Conservation (phyloP, 2,797 vertebrate genomes). For the Phrynocephalus vlangalii region DNA sequence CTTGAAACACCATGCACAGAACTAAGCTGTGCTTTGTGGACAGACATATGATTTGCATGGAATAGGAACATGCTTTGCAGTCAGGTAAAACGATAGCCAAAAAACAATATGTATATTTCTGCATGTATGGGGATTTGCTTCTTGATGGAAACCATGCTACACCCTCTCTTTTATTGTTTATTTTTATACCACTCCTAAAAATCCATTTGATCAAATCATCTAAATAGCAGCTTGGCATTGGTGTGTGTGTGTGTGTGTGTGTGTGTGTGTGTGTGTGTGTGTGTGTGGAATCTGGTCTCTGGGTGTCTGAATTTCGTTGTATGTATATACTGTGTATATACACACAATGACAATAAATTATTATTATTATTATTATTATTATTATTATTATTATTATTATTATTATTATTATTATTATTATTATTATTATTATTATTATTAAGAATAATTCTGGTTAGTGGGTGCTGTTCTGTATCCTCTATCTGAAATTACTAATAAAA, state of each 20-base stretch:
- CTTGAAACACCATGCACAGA: no score
- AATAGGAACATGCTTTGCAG: background rate
- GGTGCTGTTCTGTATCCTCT: background rate
- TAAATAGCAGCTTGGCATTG: conserved; percentile 8
- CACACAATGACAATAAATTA: no score
- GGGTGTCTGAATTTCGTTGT: no score
- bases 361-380: no score
- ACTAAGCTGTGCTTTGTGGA: background rate
- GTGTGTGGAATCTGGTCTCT: no score
- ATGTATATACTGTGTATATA: no score
- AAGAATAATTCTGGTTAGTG: background rate
- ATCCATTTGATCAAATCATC: conserved; percentile 18
- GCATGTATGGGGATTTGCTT: background rate
- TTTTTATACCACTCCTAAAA: conserved; percentile 15
- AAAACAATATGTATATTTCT: background rate
- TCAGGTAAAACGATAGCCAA: background rate
- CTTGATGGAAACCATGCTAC: background rate
- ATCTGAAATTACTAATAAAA: background rate
- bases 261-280: no score
- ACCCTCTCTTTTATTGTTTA: fast-evolving
- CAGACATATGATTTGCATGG: background rate
- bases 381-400: no score
- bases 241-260: no score
- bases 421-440: background rate
- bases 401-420: no score